Conservation (phyloP, 2,888 invertebrate genomes). For the Sepioteuthis lessoniana region DNA sequence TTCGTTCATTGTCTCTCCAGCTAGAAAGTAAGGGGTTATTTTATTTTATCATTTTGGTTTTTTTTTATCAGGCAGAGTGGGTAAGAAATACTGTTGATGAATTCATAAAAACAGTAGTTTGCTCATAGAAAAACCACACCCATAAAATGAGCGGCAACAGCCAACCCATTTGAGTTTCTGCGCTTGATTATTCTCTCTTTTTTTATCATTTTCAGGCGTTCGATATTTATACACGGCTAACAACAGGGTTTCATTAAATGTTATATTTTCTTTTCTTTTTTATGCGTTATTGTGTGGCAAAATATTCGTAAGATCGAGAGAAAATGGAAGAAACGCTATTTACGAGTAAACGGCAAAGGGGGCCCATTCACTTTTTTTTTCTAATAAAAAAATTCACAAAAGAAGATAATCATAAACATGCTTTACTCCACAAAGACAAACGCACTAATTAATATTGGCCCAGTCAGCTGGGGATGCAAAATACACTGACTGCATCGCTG, state of each 20-base stretch:
- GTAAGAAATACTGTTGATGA: neutral
- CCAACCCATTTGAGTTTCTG: neutral
- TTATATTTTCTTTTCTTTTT: neutral
- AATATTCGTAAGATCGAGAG: neutral
- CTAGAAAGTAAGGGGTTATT: neutral
- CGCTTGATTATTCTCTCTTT: neutral
- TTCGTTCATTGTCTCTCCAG: neutral
- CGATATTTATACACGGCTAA: neutral
- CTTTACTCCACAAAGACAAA: no score
- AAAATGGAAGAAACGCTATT: neutral
- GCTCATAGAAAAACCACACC: neutral
- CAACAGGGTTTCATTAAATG: neutral
- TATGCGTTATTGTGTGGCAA: neutral
- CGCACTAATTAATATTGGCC: no score
- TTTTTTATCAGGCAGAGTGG: neutral
- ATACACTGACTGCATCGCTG: no score
- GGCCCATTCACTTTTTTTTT: neutral
- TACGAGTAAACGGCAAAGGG: neutral
- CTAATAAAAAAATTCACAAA: no score
- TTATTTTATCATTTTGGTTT: neutral
- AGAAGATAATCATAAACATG: no score
- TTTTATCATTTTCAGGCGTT: neutral
- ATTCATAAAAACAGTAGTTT: neutral
- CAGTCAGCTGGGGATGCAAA: no score
- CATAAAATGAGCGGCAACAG: neutral